A percentile compares a stretch with the other conserved stretches of the same genome.
Conservation (phyloP, 2,113 vertebrate genomes). For the Cephalopholis sonnerati region DNA sequence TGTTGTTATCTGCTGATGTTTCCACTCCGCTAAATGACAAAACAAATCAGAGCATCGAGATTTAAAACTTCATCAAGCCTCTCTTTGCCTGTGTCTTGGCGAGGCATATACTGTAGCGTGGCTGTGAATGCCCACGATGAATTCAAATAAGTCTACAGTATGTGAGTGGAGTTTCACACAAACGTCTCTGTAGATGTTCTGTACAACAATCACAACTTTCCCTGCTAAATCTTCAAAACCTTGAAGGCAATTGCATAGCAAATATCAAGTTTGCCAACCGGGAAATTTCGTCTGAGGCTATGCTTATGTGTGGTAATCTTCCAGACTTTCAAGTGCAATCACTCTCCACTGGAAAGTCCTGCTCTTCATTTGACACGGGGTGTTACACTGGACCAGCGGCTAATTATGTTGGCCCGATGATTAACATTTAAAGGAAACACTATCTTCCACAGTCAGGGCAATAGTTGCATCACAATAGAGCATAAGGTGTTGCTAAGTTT, state of each 20-base stretch:
- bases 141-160: slow-evolving; percentile 51
- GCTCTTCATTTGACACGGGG: slow-evolving; percentile 73
- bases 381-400: slow-evolving; percentile 71
- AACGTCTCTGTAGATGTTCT: slow-evolving; percentile 52
- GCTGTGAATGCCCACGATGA: slow-evolving; percentile 26
- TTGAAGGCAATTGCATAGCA: slow-evolving; percentile 70
- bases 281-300: slow-evolving; percentile 75
- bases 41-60: slow-evolving; percentile 33
- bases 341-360: slow-evolving; percentile 69
- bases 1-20: slow-evolving; percentile 29
- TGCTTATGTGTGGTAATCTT: slow-evolving; percentile 79
- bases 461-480: slow-evolving; percentile 61
- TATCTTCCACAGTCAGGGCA: slow-evolving; percentile 49
- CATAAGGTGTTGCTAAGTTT: background rate
- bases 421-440: slow-evolving; percentile 75
- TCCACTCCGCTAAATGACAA: slow-evolving; percentile 42
- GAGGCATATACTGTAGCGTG: background rate
- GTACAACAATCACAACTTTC: slow-evolving; percentile 61
- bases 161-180: slow-evolving; percentile 41
- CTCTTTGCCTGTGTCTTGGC: background rate
- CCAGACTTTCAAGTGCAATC: slow-evolving; percentile 79
- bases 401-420: slow-evolving; percentile 75
- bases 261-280: slow-evolving; percentile 78
- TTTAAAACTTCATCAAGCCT: slow-evolving; percentile 29
- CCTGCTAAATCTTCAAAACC: slow-evolving; percentile 69